Base-by-base conservation (phyloP, 2,113 vertebrate species). In the Semnornis frantzii region DNA sequence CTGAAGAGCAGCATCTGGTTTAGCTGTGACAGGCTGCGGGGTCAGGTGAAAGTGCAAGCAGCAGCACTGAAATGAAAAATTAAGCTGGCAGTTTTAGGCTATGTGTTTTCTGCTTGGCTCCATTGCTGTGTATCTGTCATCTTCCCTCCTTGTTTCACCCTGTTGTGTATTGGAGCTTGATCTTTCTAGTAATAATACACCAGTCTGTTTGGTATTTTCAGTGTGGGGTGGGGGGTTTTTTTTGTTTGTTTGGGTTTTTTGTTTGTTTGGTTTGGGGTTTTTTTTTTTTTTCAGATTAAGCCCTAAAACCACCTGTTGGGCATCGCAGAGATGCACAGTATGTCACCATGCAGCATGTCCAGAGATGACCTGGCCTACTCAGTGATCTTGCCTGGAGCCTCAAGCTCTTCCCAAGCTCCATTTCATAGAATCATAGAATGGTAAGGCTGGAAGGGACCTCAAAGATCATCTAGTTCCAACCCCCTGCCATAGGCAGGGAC, bases 141-240 rank as follows among this genome's bases (percentile, higher is more conserved):
- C 34, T 95, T 87, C 28, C 9, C 39, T 55, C 86, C 70, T 55
- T 80, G 70, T 33, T n/a, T 70, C 93, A 70, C 52, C 74, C 55
- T 55, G 71, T 85, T 23, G 16, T 73, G 37, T 83, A 21, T 15
- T n/a, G 10, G 13, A 89, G 58, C 34, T 68, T 68, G 72, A 33
- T 92, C 81, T 96, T 92, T 89, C 62, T 87, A 30, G 17, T 96
- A 96, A 72, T 92, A 95, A 74, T 92, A 65, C 62, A 27, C 12
- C 82, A 83, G 95, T 42, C 37, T 37, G 37, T 37, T 37, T 37
- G 37, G 10, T 37, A 10, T 37, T 37, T 37, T 37, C n/a, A n/a
- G n/a, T n/a, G n/a, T n/a, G n/a, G n/a, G n/a, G n/a, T n/a, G n/a
- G 37, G 37, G 37, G 91, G 78, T 85, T 85, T 88, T 74, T 84